These are phyloP conservation scores for Acanthaster planci DNA, from an alignment of 35 echinoderm and acorn worm species.

Conservation along the genomic window DNA sequence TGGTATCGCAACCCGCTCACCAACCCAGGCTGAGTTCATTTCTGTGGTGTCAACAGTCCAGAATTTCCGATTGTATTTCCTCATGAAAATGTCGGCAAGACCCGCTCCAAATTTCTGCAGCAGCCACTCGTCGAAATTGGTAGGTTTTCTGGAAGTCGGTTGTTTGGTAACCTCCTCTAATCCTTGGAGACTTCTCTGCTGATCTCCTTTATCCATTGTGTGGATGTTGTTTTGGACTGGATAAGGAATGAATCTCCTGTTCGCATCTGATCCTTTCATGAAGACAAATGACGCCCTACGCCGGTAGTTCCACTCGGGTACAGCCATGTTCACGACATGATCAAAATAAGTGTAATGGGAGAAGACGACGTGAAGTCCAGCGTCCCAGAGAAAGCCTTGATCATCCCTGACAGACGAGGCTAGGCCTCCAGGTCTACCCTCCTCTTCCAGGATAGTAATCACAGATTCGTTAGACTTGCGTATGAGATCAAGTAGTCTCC, in stretches of 20 bases:
- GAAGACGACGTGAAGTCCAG: slow-evolving; percentile 49
- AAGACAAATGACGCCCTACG: slow-evolving; percentile 42
- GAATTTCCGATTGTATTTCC: slow-evolving; percentile 51
- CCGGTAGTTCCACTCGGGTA: slow-evolving; percentile 46
- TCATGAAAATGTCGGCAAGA: slow-evolving; percentile 41
- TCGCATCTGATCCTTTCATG: slow-evolving; percentile 42
- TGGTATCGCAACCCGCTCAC: slow-evolving; percentile 34
- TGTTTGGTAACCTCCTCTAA: slow-evolving; percentile 20
- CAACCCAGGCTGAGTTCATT: slow-evolving; percentile 50
- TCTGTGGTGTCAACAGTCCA: slow-evolving; percentile 35
- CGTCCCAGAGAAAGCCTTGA: slow-evolving; percentile 50
- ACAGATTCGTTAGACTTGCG: background rate
- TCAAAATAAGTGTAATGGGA: slow-evolving; percentile 47
- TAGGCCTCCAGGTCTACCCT: slow-evolving; percentile 34
- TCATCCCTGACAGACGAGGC: slow-evolving; percentile 43
- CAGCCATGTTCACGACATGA: slow-evolving; percentile 8
- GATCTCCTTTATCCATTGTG: slow-evolving; percentile 26
- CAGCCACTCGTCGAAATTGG: slow-evolving; percentile 51
- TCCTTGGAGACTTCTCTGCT: slow-evolving; percentile 23
- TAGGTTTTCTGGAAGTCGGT: background rate
- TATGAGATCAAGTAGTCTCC: slow-evolving; percentile 2
- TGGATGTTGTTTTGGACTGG: slow-evolving; percentile 53
- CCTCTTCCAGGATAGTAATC: slow-evolving; percentile 40
- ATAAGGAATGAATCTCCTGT: slow-evolving; percentile 37
- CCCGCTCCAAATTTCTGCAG: slow-evolving; percentile 33